Base-by-base conservation (phyloP, 2,888 invertebrate species). In the Antheraea yamamai region DNA sequence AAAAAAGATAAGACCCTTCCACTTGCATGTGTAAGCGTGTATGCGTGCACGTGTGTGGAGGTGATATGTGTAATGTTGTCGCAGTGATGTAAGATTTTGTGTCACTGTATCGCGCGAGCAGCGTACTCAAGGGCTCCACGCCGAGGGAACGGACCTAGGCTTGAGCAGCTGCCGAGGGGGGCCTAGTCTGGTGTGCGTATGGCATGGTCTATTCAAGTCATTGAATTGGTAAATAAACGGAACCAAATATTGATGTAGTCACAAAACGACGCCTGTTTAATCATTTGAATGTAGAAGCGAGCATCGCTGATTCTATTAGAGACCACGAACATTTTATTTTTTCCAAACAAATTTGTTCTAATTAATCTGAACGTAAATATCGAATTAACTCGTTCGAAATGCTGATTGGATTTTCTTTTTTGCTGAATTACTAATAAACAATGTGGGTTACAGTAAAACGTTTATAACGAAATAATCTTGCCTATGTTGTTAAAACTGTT, bases 391-490 rank as follows among this genome's bases (percentile, higher is more conserved):
- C 30, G 64, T 66, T 72, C 2, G 68, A 68, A 78, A 80, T 80
- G 77, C 80, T 47, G 73, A 79, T 74, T 76, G 23, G 61, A 79
- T 76, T 79, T 78, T 23, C 4, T 8, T 76, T 74, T 79, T 77
- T 81, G 78, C 79, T 82, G 77, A 82, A 83, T 83, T 84, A 80
- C 84, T 86, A 85, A 83, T 78, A 73, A 84, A 81, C 78, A 79
- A 90, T 84, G 80, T 88, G 78, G 91, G 90, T 91, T 90, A 89
- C 81, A 84, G 87, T 78, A 88, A 90, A 82, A 87, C 80, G 75
- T 77, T 79, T 77, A 61, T 75, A 78, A 81, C 78, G 81, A 30
- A 51, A 81, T 80, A 75, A 78, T 81, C 79, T 78, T 85, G 83
- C 81, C 81, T 64, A 30, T 14, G 70, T 35, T 39, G 71, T 23